Percentiles rank a stretch among this genome's conserved stretches.
These are phyloP conservation scores for Bufotes viridis DNA, from an alignment of 2,797 vertebrate genomes.

Conservation along the genomic window DNA sequence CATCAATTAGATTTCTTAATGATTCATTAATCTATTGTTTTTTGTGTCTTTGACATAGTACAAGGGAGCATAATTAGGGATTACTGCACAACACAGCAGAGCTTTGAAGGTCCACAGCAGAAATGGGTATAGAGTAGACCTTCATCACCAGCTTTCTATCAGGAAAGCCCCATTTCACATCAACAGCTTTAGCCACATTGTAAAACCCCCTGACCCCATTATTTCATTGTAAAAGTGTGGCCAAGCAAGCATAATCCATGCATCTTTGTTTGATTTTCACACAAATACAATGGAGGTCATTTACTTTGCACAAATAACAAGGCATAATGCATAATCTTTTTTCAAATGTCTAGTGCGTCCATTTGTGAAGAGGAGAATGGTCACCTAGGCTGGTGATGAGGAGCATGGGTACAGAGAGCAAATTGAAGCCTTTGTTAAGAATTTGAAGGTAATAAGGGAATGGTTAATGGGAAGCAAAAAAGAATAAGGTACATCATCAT, in stretches of 20 bases:
- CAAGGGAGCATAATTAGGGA: background rate
- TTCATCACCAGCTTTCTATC: background rate
- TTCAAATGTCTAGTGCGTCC: background rate
- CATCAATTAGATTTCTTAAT: background rate
- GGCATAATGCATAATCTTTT: slow-evolving; percentile 22
- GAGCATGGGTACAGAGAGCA: background rate
- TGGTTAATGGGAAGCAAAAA: background rate
- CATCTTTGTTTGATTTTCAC: slow-evolving; percentile 7
- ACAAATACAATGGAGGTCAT: background rate
- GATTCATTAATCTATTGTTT: slow-evolving; percentile 15
- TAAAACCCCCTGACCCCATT: slow-evolving; percentile 13
- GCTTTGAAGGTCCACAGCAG: background rate
- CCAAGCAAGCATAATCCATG: slow-evolving; percentile 18
- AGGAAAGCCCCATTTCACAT: slow-evolving; percentile 2
- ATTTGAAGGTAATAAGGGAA: background rate
- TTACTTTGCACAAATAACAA: slow-evolving; percentile 8
- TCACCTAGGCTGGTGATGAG: background rate
- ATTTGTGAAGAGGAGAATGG: background rate
- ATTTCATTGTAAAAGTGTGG: slow-evolving; percentile 17
- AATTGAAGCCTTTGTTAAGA: background rate
- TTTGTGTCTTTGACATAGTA: background rate
- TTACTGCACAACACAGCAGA: background rate
- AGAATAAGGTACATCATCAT: background rate
- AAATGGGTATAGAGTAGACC: background rate
- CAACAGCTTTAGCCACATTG: background rate